phyloP scores from a whole-genome alignment of 2,797 vertebrate genomes.

The Sebastes aleutianus region DNA sequence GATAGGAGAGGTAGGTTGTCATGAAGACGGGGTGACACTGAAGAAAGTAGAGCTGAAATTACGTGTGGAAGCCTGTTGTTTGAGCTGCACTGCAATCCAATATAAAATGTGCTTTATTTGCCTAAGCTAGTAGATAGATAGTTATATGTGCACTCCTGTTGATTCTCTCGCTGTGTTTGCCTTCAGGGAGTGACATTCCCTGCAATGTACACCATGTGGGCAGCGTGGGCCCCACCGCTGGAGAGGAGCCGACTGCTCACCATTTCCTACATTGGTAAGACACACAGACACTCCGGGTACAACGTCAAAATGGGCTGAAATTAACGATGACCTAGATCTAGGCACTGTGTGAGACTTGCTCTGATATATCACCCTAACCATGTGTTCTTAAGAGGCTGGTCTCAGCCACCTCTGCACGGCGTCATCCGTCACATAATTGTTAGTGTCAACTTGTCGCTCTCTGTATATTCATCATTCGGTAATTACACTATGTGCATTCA shows the following conservation, averaged over 20 bases:
- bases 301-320: not conserved
- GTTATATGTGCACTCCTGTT: not conserved
- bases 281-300: not conserved
- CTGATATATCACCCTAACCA: not conserved
- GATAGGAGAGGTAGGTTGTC: slow-evolving; percentile 90
- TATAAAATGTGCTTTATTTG: not conserved
- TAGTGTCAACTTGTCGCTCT: not conserved
- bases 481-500: not conserved
- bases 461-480: not conserved
- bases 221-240: slow-evolving; percentile 94
- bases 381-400: not conserved
- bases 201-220: slow-evolving; percentile 98
- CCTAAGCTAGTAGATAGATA: not conserved
- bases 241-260: slow-evolving; percentile 96
- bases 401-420: not conserved
- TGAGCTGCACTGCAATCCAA: not conserved
- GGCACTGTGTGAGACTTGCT: too few relatives aligned
- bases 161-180: slow-evolving; percentile 31
- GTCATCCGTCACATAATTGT: not conserved
- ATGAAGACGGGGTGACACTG: too few relatives aligned
- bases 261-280: slow-evolving; percentile 93
- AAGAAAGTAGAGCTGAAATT: too few relatives aligned
- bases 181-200: slow-evolving; percentile 94
- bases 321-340: too few relatives aligned
- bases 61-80: not conserved